Base-by-base conservation (phyloP, 2,113 vertebrate genomes). In the Geococcyx californianus region DNA sequence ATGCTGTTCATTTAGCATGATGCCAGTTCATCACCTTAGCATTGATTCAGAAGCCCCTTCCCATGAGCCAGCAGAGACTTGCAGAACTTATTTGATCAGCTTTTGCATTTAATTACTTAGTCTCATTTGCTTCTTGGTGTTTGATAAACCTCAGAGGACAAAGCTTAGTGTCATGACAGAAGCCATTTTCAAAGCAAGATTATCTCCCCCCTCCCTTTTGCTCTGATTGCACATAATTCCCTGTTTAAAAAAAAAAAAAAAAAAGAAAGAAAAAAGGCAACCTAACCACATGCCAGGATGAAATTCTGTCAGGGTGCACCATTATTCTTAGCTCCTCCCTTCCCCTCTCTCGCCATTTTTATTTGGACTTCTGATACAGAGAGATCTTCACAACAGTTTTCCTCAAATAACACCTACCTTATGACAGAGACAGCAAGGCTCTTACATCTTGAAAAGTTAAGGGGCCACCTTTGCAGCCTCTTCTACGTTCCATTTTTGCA, bases 101-200 rank as follows among this genome's bases (percentile, higher is more conserved):
- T 95, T 93, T 77, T 1, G 0, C 59, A 81, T 94, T 90, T 90
- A 93, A 92, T 93, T 91, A 90, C 58, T 79, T 66, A n/a, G 58
- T 74, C 56, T 92, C 47, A 78, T 87, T 93, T 91, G 74, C 38
- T 74, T 66, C 79, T 63, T 89, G 44, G 60, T 59, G 40, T 92
- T 81, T 70, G 67, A 93, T 67, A 83, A 80, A 36, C 28, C 83
- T 80, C 90, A 42, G 62, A 73, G 88, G 83, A 83, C 54, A 84
- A 74, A 89, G 73, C 64, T 84, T 63, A 52, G 59, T 63, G n/a
- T 87, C 83, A 74, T 75, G 60, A 95, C 64, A 90, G 47, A 88
- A 93, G 24, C 33, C 29, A 56, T 77, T 94, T 92, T 90, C 79
- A 94, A 90, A 88, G 72, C 38, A 67, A 70, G 60, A 86, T 67